These are phyloP conservation scores for Hylia prasina DNA, from an alignment of 2,113 vertebrate genomes.

Conservation along the genomic window DNA sequence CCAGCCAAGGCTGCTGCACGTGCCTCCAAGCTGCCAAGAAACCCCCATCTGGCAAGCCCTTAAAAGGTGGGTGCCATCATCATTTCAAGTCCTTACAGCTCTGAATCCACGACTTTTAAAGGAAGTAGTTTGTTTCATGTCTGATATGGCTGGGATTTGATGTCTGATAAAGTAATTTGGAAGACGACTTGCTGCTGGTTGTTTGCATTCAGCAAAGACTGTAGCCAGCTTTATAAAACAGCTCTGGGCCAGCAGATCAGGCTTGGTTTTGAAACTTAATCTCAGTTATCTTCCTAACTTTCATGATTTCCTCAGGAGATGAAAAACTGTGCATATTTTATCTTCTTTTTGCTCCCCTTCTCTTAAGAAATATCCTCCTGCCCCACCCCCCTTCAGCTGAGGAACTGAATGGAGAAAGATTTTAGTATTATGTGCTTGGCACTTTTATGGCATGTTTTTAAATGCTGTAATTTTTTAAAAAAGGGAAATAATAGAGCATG, in stretches of 20 bases:
- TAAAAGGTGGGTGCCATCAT: not conserved
- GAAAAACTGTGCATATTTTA: not conserved
- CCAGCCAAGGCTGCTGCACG: not conserved
- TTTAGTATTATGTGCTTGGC: not conserved
- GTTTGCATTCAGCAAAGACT: not conserved
- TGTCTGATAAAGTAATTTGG: not conserved
- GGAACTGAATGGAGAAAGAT: not conserved
- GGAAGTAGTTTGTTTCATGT: not conserved
- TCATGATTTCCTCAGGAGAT: not conserved
- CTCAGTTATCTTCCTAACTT: not conserved
- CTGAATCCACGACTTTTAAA: not conserved
- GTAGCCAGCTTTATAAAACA: not conserved
- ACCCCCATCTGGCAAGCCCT: not conserved
- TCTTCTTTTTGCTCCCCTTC: not conserved
- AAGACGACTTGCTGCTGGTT: not conserved
- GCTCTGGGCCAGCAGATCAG: not conserved
- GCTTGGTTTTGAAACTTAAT: not conserved
- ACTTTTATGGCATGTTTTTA: not conserved
- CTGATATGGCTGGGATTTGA: not conserved
- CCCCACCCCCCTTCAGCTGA: not conserved
- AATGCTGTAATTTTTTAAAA: not conserved
- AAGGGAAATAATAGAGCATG: not conserved
- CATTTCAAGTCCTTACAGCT: not conserved
- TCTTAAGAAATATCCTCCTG: fast-evolving
- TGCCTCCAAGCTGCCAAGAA: not conserved